Evolutionary conservation across 2,888 invertebrate species (phyloP), one percentile per base, ranked within the genome.

Genomic region (Microplitis deprimator): DNA sequence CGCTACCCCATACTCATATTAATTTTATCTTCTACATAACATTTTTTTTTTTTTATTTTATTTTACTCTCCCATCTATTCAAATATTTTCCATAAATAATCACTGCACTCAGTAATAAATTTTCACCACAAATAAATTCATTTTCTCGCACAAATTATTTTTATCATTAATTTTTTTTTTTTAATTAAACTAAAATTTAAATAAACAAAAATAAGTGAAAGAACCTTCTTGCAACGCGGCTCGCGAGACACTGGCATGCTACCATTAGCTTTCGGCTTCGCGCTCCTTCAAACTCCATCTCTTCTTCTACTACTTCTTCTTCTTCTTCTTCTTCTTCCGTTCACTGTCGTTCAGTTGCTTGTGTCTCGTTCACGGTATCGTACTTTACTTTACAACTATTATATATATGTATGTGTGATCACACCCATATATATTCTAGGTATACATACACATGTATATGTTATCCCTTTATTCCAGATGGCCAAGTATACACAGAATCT

Each of bases 191-290:
- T 59, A 40, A 3, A 29, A 29, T 59, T 59, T 6, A 17, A 17
- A 62, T 5, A 20, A 16, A 62, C 17, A 13, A 16, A 20, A 8
- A 20, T 17, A 65, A 68, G 71, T 67, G 75, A 71, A 81, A 78
- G 84, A 83, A 85, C 87, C 86, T 86, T 80, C 85, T 82, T 83
- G 84, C 83, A 85, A 85, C 86, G 84, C 86, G 84, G 87, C 84
- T 84, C 87, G 87, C 83, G 87, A 87, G 86, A 87, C 86, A 89
- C 89, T 89, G 88, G 82, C 86, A 86, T 81, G 85, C 84, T 87
- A 87, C 88, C 86, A 87, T 87, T 87, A 84, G 86, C 88, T 87
- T 85, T 83, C 79, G 78, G 73, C 76, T 84, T 84, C 84, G 85
- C 86, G 86, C 87, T 86, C 79, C 80, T 81, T 81, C 80, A 80